Conservation (phyloP, 2,797 vertebrate genomes). For the Amphiprion clarkii region DNA sequence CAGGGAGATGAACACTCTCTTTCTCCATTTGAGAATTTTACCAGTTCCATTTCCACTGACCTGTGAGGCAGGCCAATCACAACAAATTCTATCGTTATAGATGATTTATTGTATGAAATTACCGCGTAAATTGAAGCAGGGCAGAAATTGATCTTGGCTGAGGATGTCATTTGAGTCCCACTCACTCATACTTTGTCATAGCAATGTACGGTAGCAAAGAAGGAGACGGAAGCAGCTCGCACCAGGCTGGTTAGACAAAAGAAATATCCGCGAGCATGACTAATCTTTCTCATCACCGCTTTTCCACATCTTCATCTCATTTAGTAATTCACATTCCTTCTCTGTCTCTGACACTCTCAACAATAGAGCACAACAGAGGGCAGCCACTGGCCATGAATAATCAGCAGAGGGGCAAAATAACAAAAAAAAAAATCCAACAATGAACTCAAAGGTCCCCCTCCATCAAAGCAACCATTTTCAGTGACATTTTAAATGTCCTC, state of each 20-base stretch:
- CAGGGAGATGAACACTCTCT: background rate
- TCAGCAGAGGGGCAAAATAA: background rate
- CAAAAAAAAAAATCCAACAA: background rate
- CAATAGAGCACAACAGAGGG: background rate
- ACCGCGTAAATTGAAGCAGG: constrained; percentile 15
- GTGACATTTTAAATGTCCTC: background rate
- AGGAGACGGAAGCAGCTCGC: constrained; percentile 41
- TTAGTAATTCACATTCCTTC: constrained; percentile 26
- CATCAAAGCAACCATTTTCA: constrained; percentile 16
- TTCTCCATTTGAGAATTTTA: constrained; percentile 16
- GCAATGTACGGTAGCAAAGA: constrained; percentile 14
- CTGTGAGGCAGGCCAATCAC: constrained; percentile 9
- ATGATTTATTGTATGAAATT: constrained; percentile 46
- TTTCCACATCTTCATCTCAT: constrained; percentile 37
- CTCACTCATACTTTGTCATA: constrained; percentile 34
- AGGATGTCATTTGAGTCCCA: constrained; percentile 15
- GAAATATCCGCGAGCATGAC: constrained; percentile 56
- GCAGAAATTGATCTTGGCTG: constrained; percentile 38
- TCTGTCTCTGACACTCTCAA: background rate
- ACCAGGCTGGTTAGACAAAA: constrained; percentile 46
- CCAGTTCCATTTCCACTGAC: constrained; percentile 1
- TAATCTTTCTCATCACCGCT: constrained; percentile 43
- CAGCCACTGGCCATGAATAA: background rate
- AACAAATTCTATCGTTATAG: constrained; percentile 17
- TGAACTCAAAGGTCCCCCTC: constrained; percentile 1